Evolutionary conservation across 2,797 vertebrate species (phyloP).

Genomic region (Alfaro cultratus): DNA sequence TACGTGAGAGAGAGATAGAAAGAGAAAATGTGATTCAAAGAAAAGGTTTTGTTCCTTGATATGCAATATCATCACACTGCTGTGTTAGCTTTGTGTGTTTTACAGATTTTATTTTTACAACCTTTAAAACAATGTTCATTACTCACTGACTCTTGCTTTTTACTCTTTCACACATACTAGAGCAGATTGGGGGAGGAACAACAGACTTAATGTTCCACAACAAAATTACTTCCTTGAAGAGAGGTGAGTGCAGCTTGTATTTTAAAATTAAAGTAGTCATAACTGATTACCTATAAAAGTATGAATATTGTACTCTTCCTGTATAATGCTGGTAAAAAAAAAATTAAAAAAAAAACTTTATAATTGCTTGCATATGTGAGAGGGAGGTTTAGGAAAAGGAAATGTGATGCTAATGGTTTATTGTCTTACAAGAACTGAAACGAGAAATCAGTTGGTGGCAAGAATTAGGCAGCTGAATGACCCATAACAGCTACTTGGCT

Average conservation of each 20-base stretch:
- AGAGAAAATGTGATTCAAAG: neutral
- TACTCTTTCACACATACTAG: neutral
- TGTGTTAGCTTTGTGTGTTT: neutral
- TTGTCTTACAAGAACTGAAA: neutral
- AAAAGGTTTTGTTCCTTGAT: neutral
- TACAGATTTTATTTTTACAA: neutral
- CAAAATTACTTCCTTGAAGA: neutral
- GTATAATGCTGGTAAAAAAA: neutral
- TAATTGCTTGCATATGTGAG: neutral
- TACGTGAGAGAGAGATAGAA: neutral
- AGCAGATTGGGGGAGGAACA: neutral
- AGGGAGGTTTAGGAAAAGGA: neutral
- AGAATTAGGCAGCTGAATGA: neutral
- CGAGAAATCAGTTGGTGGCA: neutral
- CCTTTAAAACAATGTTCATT: neutral
- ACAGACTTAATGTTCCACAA: neutral
- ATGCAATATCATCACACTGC: neutral
- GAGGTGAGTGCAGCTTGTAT: neutral
- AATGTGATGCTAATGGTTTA: neutral
- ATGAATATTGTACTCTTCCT: neutral
- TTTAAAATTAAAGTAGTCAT: neutral
- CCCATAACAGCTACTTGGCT: neutral
- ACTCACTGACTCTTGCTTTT: neutral
- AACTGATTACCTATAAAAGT: neutral
- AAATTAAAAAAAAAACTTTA: neutral